A percentile compares a stretch with the other conserved stretches of the same genome.
Conservation (phyloP, 2,113 vertebrate genomes). For the Callospermophilus lateralis region DNA sequence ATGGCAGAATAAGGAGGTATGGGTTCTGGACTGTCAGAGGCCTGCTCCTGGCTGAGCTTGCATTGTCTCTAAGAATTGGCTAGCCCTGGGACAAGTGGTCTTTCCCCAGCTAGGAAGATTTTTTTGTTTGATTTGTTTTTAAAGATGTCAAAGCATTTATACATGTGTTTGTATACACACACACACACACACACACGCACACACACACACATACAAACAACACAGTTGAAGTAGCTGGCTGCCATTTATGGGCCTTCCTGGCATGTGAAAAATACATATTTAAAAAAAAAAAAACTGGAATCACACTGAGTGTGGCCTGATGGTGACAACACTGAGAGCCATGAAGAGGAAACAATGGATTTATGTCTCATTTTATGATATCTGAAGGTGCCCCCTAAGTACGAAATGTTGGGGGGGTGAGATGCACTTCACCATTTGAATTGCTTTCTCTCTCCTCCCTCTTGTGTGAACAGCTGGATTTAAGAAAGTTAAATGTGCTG, state of each 20-base stretch:
- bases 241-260: background rate
- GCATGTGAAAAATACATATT: background rate
- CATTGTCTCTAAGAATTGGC: background rate
- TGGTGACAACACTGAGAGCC: background rate
- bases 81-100: background rate
- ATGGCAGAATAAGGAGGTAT: background rate
- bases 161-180: too few relatives aligned
- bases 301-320: background rate
- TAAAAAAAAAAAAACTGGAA: background rate
- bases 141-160: background rate
- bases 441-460: background rate
- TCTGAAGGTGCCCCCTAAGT: background rate
- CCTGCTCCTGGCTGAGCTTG: background rate
- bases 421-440: background rate
- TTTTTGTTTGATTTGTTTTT: background rate
- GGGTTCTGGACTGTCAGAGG: background rate
- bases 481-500: background rate
- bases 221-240: background rate
- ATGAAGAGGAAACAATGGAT: background rate
- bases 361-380: background rate
- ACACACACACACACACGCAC: background rate
- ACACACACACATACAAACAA: too few relatives aligned
- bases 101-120: background rate
- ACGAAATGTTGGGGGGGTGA: too few relatives aligned
- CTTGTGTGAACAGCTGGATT: constrained; percentile 1